These are phyloP conservation scores for Tetraodon nigroviridis DNA, from an alignment of 2,113 vertebrate genomes.

Conservation along the genomic window DNA sequence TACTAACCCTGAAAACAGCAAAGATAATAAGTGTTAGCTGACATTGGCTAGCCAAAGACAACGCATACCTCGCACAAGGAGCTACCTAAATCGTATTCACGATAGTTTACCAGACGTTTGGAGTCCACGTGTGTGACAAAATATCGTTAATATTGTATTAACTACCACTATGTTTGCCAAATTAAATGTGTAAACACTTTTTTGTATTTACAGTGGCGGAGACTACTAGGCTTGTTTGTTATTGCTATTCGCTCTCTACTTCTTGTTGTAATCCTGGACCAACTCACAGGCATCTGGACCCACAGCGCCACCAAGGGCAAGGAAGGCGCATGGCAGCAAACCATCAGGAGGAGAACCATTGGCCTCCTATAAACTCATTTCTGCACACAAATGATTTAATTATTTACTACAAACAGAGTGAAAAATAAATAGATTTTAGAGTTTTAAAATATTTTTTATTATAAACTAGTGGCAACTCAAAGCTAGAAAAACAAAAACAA, in stretches of 20 bases:
- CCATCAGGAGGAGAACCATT: too few relatives aligned
- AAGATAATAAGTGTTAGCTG: conserved; percentile 44
- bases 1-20: not conserved
- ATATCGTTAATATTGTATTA: not conserved
- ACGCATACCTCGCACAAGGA: conserved; percentile 5
- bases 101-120: conserved; percentile 1
- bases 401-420: too few relatives aligned
- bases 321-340: too few relatives aligned
- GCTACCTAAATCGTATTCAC: not conserved
- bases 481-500: too few relatives aligned
- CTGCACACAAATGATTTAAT: too few relatives aligned
- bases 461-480: too few relatives aligned
- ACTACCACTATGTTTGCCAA: not conserved
- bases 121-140: not conserved
- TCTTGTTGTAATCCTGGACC: not conserved
- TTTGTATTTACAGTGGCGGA: not conserved
- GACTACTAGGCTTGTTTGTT: conserved; percentile 49
- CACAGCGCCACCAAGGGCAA: conserved; percentile 37
- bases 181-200: not conserved
- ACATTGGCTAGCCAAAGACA: conserved; percentile 32
- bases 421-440: too few relatives aligned
- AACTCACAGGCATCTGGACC: not conserved
- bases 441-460: too few relatives aligned
- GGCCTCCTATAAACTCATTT: too few relatives aligned
- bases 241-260: conserved; percentile 27